These are phyloP conservation scores for Periphyllus acericola DNA, from an alignment of 2,888 invertebrate species.

Conservation along the genomic window DNA sequence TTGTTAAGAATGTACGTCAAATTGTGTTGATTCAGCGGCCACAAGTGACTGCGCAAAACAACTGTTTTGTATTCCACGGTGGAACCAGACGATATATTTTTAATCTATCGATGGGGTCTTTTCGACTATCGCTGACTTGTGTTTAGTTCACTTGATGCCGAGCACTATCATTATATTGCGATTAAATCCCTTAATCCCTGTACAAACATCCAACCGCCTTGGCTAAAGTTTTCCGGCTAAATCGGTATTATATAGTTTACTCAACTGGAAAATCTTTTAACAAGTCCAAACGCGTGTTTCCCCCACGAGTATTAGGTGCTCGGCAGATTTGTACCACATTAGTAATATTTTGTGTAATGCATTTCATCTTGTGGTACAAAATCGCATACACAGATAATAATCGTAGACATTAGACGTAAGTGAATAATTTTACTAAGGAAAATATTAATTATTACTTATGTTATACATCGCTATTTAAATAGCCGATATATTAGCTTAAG, in stretches of 20 bases:
- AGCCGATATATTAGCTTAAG: too few relatives aligned
- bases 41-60: neutral
- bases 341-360: too few relatives aligned
- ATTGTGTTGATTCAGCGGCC: neutral
- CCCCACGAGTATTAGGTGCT: neutral
- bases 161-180: neutral
- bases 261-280: slow-evolving; percentile 11
- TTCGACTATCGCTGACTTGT: neutral
- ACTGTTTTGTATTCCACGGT: neutral
- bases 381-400: too few relatives aligned
- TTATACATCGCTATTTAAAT: too few relatives aligned
- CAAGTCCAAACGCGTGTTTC: neutral
- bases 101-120: slow-evolving; percentile 7
- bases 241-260: neutral
- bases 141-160: neutral
- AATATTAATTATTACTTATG: too few relatives aligned
- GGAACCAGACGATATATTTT: neutral
- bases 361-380: too few relatives aligned
- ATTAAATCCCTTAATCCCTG: neutral
- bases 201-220: neutral
- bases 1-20: neutral
- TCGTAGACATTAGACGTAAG: too few relatives aligned
- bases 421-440: too few relatives aligned
- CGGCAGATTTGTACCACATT: too few relatives aligned
- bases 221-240: neutral